Evolutionary conservation across 2,888 invertebrate genomes (phyloP).

Genomic region (Nebria salina): DNA sequence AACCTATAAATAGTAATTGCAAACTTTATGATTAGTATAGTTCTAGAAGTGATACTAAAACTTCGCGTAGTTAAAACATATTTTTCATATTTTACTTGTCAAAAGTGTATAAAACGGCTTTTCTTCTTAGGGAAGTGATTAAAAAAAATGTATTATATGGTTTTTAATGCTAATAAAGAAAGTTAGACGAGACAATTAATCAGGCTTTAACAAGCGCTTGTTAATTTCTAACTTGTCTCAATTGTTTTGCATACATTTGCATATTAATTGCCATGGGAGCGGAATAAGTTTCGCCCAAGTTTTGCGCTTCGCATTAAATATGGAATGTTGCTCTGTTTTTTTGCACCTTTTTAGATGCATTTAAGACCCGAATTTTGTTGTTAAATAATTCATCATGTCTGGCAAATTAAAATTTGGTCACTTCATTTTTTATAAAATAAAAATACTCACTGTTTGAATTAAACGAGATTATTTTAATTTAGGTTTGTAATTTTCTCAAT

Average conservation of each 20-base stretch:
- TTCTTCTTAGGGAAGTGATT: neutral
- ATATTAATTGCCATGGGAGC: constrained; percentile 27
- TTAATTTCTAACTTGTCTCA: constrained; percentile 34
- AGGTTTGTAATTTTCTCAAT: too few relatives aligned
- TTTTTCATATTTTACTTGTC: neutral
- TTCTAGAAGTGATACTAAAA: neutral
- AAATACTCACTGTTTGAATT: too few relatives aligned
- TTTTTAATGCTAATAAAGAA: neutral
- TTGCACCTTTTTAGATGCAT: neutral
- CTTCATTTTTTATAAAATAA: neutral
- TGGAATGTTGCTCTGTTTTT: neutral
- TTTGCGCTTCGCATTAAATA: neutral
- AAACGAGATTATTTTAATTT: too few relatives aligned
- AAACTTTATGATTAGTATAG: neutral
- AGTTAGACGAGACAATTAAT: constrained; percentile 25
- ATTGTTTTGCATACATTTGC: constrained; percentile 40
- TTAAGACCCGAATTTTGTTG: neutral
- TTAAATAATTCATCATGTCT: neutral
- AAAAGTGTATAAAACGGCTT: neutral
- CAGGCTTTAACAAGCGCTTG: constrained; percentile 29
- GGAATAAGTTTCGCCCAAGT: constrained; percentile 17
- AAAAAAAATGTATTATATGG: neutral
- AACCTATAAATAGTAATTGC: neutral
- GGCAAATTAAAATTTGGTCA: neutral
- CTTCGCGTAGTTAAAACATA: neutral